Conservation (phyloP, 1,140 invertebrate genomes). For the Drosophila erecta region DNA sequence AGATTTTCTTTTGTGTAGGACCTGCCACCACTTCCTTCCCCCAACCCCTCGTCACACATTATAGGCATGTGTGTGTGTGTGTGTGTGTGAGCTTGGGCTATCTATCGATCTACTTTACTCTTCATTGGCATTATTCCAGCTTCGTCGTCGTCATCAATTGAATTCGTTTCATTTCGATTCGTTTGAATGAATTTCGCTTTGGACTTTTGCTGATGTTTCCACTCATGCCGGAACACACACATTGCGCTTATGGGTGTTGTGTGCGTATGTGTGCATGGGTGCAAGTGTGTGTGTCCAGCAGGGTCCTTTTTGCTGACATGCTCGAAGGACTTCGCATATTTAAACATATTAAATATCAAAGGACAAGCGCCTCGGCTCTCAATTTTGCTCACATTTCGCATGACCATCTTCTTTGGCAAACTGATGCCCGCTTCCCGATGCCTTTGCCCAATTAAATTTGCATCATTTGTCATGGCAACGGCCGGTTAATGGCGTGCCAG, state of each 20-base stretch:
- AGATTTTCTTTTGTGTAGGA: background rate
- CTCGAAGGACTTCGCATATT: constrained; percentile 77
- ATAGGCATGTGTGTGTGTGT: constrained; percentile 34
- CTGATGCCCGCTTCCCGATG: constrained; percentile 11
- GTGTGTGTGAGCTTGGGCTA: constrained; percentile 45
- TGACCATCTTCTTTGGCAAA: constrained; percentile 28
- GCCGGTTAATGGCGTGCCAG: constrained; percentile 2
- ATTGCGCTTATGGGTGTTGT: constrained; percentile 20
- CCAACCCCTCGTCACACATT: constrained; percentile 46
- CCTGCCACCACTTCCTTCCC: background rate
- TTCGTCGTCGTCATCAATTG: constrained; percentile 61
- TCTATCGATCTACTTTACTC: constrained; percentile 81
- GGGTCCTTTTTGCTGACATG: constrained; percentile 50
- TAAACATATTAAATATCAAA: constrained; percentile 82
- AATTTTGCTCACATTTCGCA: constrained; percentile 54
- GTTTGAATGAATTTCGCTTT: constrained; percentile 81
- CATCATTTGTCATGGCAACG: constrained; percentile 71
- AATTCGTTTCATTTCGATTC: constrained; percentile 83
- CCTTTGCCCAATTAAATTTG: constrained; percentile 70
- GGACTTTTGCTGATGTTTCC: constrained; percentile 71
- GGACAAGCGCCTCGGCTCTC: constrained; percentile 53
- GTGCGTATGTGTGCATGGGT: background rate
- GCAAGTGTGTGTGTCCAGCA: constrained; percentile 26
- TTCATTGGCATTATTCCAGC: constrained; percentile 78
- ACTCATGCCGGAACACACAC: constrained; percentile 56